Evolutionary conservation across 2,888 invertebrate genomes (phyloP), one percentile per base, ranked within the genome.

Genomic region (Trichacis sp.): DNA sequence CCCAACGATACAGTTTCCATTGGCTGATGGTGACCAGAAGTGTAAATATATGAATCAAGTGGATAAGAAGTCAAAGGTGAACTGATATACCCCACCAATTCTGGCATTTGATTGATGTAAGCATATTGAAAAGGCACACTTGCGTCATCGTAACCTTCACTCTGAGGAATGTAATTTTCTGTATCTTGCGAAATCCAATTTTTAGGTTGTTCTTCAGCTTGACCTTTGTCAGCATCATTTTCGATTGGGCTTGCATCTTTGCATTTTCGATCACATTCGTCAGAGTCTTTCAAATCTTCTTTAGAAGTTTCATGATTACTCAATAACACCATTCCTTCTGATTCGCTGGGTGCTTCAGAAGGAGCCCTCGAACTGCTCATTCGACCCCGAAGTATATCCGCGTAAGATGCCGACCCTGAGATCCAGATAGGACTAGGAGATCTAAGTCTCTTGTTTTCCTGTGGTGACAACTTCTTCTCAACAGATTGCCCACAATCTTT

Each of bases 381-480:
- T 15, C 72, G 56, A 6, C 93, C 93, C 72, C 90, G 88, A 64
- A 94, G 87, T 68, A 94, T 91, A 84, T 93, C 93, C 47, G 94
- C 93, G 82, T 94, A 94, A 46, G 93, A 89, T 47, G 92, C 89
- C 18, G 90, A 90, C 24, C 92, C 92, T 1, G 90, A 91, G 42
- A 87, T 81, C 93, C 93, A 93, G 79, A 91, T 89, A 12, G 92
- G 92, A 81, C 91, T 91, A 42, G 88, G 88, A 0, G 91, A 91
- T 70, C 91, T 86, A n/a, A 84, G 80, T 45, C 88, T 83, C 6
- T 79, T 70, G 48, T 74, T 73, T 9, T 81, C 77, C 3, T 74
- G 65, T 0, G 82, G 81, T 36, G 71, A 70, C 38, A 85, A 64
- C 40, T 47, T 36, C 1, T 59, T 38, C 19, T 43, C 43, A 1